Conservation (phyloP, 2,797 vertebrate genomes). For the Acomys russatus region DNA sequence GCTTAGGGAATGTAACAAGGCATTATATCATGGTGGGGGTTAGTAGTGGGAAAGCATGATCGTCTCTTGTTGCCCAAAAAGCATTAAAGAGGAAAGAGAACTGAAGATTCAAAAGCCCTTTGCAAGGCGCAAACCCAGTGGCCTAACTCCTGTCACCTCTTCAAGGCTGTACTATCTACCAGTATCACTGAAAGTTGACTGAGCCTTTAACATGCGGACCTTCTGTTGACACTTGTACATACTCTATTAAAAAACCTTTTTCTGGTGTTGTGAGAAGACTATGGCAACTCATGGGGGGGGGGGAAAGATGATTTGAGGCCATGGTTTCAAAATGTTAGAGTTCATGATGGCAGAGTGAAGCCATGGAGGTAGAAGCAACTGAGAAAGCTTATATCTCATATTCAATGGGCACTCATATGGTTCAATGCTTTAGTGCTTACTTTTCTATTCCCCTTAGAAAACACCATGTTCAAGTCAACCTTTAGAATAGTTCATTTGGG, state of each 20-base stretch:
- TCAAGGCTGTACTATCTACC: not conserved
- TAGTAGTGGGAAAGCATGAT: not conserved
- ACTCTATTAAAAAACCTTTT: too few relatives aligned
- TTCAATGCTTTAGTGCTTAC: not conserved
- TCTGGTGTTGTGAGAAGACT: not conserved
- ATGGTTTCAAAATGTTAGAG: not conserved
- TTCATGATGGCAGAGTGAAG: not conserved
- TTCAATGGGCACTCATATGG: fast-evolving
- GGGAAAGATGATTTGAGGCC: not conserved
- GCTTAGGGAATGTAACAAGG: not conserved
- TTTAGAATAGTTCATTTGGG: not conserved
- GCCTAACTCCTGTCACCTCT: not conserved
- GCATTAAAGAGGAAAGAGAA: not conserved
- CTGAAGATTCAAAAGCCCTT: too few relatives aligned
- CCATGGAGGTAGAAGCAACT: not conserved
- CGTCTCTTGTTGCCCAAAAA: not conserved
- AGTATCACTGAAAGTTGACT: too few relatives aligned
- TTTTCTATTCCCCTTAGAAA: not conserved
- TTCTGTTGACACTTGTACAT: not conserved
- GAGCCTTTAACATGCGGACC: not conserved
- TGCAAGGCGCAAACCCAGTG: fast-evolving
- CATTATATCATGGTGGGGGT: not conserved
- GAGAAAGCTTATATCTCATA: not conserved
- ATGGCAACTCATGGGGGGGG: not conserved
- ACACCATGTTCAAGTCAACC: not conserved